Conservation (phyloP, 2,888 invertebrate species). For the Pyrrhosoma nymphula region DNA sequence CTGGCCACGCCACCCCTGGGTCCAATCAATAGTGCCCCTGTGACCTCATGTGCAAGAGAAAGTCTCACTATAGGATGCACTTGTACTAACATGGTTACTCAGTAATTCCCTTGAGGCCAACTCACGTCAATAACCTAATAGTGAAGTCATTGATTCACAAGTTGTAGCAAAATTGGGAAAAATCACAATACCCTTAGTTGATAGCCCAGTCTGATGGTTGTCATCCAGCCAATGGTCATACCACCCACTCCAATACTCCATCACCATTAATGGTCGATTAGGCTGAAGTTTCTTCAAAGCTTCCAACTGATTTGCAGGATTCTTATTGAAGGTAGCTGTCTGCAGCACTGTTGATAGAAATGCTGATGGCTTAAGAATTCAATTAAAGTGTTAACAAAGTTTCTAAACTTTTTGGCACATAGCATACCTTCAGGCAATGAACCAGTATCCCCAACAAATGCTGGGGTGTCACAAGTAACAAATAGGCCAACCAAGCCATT, state of each 20-base stretch:
- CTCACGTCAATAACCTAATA: no score
- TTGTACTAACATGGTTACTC: no score
- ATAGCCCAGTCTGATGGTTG: constrained; percentile 74
- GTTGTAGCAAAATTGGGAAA: background rate
- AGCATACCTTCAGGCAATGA: constrained; percentile 56
- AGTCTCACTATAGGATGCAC: no score
- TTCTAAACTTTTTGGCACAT: no score
- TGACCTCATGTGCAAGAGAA: no score
- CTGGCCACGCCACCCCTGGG: no score
- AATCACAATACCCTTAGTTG: constrained; percentile 71
- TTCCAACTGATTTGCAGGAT: constrained; percentile 77
- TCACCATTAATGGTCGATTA: constrained; percentile 80
- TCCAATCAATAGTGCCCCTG: no score
- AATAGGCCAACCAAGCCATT: constrained; percentile 78
- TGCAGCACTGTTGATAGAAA: constrained; percentile 76
- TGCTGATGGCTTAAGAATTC: background rate
- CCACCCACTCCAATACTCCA: constrained; percentile 83
- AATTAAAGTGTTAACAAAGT: background rate
- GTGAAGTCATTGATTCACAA: no score
- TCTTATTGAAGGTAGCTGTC: constrained; percentile 80
- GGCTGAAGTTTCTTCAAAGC: constrained; percentile 78
- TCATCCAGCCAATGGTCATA: constrained; percentile 81
- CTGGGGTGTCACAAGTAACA: constrained; percentile 77
- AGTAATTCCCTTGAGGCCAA: no score
- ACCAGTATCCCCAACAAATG: constrained; percentile 44